Evolutionary conservation across 2,888 invertebrate genomes (phyloP).

Genomic region (Thumatha senex): DNA sequence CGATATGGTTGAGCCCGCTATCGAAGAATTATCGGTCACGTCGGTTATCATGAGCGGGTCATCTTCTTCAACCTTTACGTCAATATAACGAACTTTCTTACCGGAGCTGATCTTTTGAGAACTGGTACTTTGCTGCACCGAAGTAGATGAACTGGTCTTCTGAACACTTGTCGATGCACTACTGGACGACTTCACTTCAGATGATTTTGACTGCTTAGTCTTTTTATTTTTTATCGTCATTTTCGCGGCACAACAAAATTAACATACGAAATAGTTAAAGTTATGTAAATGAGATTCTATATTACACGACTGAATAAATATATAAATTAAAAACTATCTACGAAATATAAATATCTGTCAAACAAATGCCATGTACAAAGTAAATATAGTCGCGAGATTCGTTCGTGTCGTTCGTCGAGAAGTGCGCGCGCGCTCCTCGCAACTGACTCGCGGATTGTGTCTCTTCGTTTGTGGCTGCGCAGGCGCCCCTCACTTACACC

Average conservation of each 20-base stretch:
- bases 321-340: slow-evolving; percentile 53
- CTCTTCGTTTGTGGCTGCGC: slow-evolving; percentile 22
- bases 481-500: slow-evolving; percentile 38
- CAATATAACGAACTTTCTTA: slow-evolving; percentile 79
- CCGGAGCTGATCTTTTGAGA: slow-evolving; percentile 76
- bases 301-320: slow-evolving; percentile 63
- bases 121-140: slow-evolving; percentile 71
- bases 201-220: slow-evolving; percentile 75
- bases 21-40: slow-evolving; percentile 73
- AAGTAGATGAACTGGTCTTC: slow-evolving; percentile 69
- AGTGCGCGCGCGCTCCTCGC: slow-evolving; percentile 74
- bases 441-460: slow-evolving; percentile 76
- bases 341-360: slow-evolving; percentile 60
- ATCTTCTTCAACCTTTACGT: slow-evolving; percentile 81
- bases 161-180: slow-evolving; percentile 77
- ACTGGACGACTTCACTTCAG: slow-evolving; percentile 66
- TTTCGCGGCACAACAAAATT: slow-evolving; percentile 65
- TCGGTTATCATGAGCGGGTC: slow-evolving; percentile 82
- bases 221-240: slow-evolving; percentile 84
- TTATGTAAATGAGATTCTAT: slow-evolving; percentile 65
- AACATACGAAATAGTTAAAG: slow-evolving; percentile 44
- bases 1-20: slow-evolving; percentile 76
- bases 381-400: slow-evolving; percentile 72
- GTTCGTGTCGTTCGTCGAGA: slow-evolving; percentile 75
- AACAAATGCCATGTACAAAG: slow-evolving; percentile 71